Percentiles rank a stretch among this genome's conserved stretches.
phyloP scores from a whole-genome alignment of 2,888 invertebrate species.

The Volucella inflata region DNA sequence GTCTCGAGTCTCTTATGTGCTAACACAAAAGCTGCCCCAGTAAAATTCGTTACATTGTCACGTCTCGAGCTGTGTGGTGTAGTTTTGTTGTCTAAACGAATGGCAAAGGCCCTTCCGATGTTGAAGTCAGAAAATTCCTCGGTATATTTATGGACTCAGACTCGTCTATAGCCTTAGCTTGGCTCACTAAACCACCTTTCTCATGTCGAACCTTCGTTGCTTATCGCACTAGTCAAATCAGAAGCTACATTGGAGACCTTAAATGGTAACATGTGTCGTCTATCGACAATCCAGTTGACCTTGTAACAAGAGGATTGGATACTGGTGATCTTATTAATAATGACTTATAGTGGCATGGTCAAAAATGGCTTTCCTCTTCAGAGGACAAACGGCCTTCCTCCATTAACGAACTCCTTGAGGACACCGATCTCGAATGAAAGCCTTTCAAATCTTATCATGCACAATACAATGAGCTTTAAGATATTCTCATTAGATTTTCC shows the following conservation, averaged over 20 bases:
- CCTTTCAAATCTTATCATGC: constrained; percentile 5
- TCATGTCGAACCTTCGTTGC: constrained; percentile 63
- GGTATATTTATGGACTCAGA: constrained; percentile 39
- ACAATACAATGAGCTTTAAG: neutral
- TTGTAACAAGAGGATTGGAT: constrained; percentile 55
- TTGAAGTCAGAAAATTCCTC: neutral
- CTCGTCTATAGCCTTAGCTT: constrained; percentile 49
- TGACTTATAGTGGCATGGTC: constrained; percentile 50
- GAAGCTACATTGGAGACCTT: neutral
- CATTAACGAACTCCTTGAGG: neutral
- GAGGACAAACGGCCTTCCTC: too few relatives aligned
- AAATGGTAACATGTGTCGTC: constrained; percentile 63
- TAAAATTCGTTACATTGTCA: constrained; percentile 12
- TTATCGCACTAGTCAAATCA: constrained; percentile 50
- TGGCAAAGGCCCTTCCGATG: constrained; percentile 6
- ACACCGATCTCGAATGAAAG: constrained; percentile 39
- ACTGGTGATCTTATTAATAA: constrained; percentile 37
- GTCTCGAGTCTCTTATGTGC: constrained; percentile 11
- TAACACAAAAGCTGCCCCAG: constrained; percentile 32
- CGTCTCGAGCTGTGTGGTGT: constrained; percentile 45
- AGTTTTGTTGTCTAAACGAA: constrained; percentile 21
- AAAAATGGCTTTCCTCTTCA: constrained; percentile 12
- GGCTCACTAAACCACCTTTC: constrained; percentile 47
- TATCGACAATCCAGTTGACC: constrained; percentile 59
- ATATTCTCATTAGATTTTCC: constrained; percentile 4